These are phyloP conservation scores for Procambarus clarkii DNA, from an alignment of 1,140 invertebrate species.

Conservation along the genomic window DNA sequence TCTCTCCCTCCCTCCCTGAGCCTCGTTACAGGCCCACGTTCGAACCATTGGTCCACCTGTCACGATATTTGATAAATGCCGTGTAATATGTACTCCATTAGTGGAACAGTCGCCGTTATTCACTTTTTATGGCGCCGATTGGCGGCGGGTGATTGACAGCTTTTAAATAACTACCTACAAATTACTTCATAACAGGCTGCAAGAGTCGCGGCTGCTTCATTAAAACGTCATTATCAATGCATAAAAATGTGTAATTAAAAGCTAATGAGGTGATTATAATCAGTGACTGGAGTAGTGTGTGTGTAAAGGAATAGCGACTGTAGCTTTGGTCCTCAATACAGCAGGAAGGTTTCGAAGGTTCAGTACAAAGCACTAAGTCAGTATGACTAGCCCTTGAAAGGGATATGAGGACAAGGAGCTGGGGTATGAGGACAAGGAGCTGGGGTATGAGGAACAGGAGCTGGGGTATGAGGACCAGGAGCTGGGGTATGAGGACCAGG, in stretches of 20 bases:
- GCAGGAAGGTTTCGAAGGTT: too few species aligned
- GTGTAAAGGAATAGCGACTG: background rate
- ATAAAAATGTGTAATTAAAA: conserved; percentile 25
- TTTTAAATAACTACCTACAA: conserved; percentile 30
- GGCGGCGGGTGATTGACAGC: conserved; percentile 7
- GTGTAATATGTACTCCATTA: conserved; percentile 28
- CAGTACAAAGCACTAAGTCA: too few species aligned
- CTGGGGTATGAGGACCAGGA: too few species aligned
- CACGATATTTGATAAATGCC: conserved; percentile 10
- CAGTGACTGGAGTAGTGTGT: background rate
- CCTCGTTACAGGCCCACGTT: background rate
- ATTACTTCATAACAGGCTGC: conserved; percentile 26
- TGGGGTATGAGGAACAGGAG: too few species aligned
- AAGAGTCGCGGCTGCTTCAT: conserved; percentile 33
- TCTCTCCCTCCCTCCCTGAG: background rate
- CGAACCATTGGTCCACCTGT: conserved; percentile 3
- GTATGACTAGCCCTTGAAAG: too few species aligned
- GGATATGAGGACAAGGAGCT: too few species aligned
- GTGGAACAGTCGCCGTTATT: conserved; percentile 31
- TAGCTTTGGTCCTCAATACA: background rate
- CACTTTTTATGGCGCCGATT: background rate
- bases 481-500: too few species aligned
- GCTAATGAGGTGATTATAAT: conserved; percentile 34
- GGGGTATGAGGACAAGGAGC: too few species aligned
- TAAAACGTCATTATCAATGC: conserved; percentile 29